Percentiles rank a stretch among this genome's conserved stretches.
phyloP scores from a whole-genome alignment of 64 coral and sea anemone species.

The Porites australiensis region DNA sequence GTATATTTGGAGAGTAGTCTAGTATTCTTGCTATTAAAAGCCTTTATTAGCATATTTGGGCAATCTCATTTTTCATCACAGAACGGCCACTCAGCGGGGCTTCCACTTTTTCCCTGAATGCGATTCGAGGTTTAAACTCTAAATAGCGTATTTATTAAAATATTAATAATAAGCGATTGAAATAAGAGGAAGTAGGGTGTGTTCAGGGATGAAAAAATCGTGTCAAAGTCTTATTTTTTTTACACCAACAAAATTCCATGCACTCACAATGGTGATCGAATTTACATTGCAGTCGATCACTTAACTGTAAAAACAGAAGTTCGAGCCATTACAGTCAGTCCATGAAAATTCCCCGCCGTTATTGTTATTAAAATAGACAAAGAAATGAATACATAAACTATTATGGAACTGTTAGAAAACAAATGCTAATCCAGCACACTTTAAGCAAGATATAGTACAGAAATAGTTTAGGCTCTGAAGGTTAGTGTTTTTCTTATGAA shows the following conservation, averaged over 20 bases:
- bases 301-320: too few relatives aligned
- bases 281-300: too few relatives aligned
- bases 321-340: too few relatives aligned
- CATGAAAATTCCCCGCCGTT: too few relatives aligned
- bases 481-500: too few relatives aligned
- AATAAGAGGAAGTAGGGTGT: background rate
- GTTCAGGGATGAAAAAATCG: background rate
- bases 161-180: background rate
- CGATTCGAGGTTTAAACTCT: background rate
- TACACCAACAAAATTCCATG: background rate
- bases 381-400: too few relatives aligned
- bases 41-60: conserved; percentile 38
- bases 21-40: conserved; percentile 29
- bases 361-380: too few relatives aligned
- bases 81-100: background rate
- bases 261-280: too few relatives aligned
- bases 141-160: conserved; percentile 2
- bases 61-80: background rate
- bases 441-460: too few relatives aligned
- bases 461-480: too few relatives aligned
- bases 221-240: background rate
- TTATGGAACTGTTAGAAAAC: too few relatives aligned
- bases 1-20: background rate
- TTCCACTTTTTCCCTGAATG: background rate
- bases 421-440: too few relatives aligned